Base-by-base conservation (phyloP, 2,888 invertebrate species). In the Trissoscelio sp. region DNA sequence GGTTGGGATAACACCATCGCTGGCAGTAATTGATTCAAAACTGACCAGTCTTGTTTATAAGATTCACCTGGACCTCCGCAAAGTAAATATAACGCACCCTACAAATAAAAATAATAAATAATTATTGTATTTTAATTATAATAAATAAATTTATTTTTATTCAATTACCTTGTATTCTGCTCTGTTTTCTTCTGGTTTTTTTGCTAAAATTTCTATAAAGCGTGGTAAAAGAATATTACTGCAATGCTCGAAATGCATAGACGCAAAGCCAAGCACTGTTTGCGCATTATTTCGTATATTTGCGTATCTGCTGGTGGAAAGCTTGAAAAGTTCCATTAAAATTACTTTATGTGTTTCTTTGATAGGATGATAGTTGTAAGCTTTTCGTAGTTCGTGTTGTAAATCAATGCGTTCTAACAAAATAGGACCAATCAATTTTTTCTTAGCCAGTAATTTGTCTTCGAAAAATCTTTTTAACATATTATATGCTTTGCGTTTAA, bases 21-120 rank as follows among this genome's bases (percentile, higher is more conserved):
- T 0, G 97, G 96, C 97, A 97, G 97, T 0, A 98, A 90, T 22
- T 93, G 92, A 39, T 93, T 91, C 14, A 96, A 92, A 2, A 95
- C 93, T 5, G 94, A 92, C 97, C 97, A 98, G 89, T 96, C 95
- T 82, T 95, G 94, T 86, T 95, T 94, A 37, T 7, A 95, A 93
- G 95, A 94, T 2, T 93, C 93, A 7, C 92, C 91, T 86, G 94
- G 94, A 0, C 95, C 94, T 0, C 96, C 95, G 73, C 95, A 90
- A 84, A 97, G 92, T 69, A 97, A 93, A 90, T 95, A 96, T 39
- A 98, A 92, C 11, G 95, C 94, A 3, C 97, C 97, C 94, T 94
- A 85, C 7, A 55, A 39, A 20, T 39, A n/a, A 28, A 44, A 3
- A 24, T 4, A 24, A 24, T 24, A 4, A 24, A 9, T 34, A 12